These are phyloP conservation scores for Chelonus formosanus DNA, from an alignment of 2,888 invertebrate genomes.

Conservation along the genomic window DNA sequence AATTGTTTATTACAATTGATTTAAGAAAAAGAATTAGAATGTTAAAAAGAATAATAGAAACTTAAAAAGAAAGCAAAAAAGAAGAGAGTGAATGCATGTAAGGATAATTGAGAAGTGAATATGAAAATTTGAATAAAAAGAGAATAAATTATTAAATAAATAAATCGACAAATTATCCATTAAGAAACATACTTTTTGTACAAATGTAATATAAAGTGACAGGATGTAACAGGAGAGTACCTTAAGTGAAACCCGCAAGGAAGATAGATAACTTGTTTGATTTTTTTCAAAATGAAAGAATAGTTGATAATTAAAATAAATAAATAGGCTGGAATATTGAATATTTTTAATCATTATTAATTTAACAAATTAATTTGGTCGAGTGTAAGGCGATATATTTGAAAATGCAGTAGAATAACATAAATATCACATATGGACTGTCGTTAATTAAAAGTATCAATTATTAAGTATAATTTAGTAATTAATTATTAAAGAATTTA, in stretches of 20 bases:
- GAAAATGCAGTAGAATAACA: slow-evolving; percentile 38
- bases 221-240: slow-evolving; percentile 29
- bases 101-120: too few species aligned
- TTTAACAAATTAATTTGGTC: background rate
- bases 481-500: too few species aligned
- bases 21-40: too few species aligned
- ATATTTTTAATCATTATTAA: slow-evolving; percentile 47
- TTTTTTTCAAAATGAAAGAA: background rate
- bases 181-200: slow-evolving; percentile 60
- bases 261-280: too few species aligned
- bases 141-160: slow-evolving; percentile 38
- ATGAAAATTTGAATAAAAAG: slow-evolving; percentile 14
- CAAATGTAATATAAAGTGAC: slow-evolving; percentile 53
- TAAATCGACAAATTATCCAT: slow-evolving; percentile 57
- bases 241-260: too few species aligned
- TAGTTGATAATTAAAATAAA: slow-evolving; percentile 41
- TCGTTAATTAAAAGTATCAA: slow-evolving; percentile 42
- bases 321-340: slow-evolving; percentile 43
- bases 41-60: too few species aligned
- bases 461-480: slow-evolving; percentile 42
- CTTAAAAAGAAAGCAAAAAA: too few species aligned
- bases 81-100: too few species aligned
- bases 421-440: slow-evolving; percentile 26
- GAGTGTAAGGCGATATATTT: too few species aligned
- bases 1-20: too few species aligned